Evolutionary conservation across 2,113 vertebrate species (phyloP), one percentile per base, ranked within the genome.

Genomic region (Eulacestoma nigropectus): DNA sequence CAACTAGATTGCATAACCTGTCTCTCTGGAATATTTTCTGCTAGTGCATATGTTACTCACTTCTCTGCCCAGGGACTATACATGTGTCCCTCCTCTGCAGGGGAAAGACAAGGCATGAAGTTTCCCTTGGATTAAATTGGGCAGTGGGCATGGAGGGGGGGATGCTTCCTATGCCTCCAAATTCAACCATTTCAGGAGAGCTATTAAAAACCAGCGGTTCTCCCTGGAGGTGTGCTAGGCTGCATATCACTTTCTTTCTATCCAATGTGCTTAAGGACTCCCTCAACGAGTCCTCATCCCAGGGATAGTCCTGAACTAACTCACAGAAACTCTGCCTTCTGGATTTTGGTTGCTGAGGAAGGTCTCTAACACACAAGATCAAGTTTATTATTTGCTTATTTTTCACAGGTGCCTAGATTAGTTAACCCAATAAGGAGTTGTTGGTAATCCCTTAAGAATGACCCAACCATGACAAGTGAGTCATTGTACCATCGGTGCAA

Each of bases 401-500:
- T 92, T 91, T 79, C 2, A 1, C 33, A 21, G 26, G 32, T 73
- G 26, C 46, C 49, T 73, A 63, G 15, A 41, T 44, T n/a, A 79
- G 35, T 67, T 63, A 73, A 46, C 47, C 18, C 47, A n/a, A 27
- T 25, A 41, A 80, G 65, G 49, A 68, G 20, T 14, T 78, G 18
- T 18, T 52, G 33, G 33, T 52, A 82, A 42, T 10, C 15, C 33
- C 10, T 30, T 44, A 42, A 64, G 52, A 87, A 59, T 5, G 6
- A 46, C 44, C 35, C 16, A 13, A 6, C 22, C 21, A 7, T 46
- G 29, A 62, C 9, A 70, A 57, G 21, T 35, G 11, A 62, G 21
- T 77, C 20, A 7, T 26, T 53, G 39, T 59, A 67, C 50, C 20
- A 33, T 68, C 1, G 0, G 0, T 53, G 55, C 22, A 29, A 33